Percentiles rank a stretch among this genome's conserved stretches.
Evolutionary conservation across 1,140 invertebrate species (phyloP).

Genomic region (Galleria mellonella): DNA sequence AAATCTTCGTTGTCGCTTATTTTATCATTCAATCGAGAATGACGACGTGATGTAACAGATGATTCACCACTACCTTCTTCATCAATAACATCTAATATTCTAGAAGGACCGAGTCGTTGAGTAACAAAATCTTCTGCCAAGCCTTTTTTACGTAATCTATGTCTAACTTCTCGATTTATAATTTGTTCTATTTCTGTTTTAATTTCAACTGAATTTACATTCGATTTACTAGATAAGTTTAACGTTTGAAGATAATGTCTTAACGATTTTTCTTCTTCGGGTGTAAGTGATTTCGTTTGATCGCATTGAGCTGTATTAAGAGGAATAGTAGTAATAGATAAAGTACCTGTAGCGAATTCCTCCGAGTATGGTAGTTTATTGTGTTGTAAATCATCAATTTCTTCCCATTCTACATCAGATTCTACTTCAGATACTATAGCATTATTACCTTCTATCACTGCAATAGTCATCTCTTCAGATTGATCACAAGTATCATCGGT

Average conservation of each 20-base stretch:
- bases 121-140: conserved; percentile 74
- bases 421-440: conserved; percentile 75
- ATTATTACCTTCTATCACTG: conserved; percentile 45
- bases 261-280: conserved; percentile 62
- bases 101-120: conserved; percentile 71
- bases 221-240: conserved; percentile 67
- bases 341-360: conserved; percentile 31
- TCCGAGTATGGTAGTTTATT: conserved; percentile 18
- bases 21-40: conserved; percentile 61
- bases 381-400: conserved; percentile 34
- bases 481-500: conserved; percentile 37
- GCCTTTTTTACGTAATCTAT: conserved; percentile 74
- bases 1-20: conserved; percentile 63
- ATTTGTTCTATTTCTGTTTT: conserved; percentile 60
- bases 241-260: conserved; percentile 76
- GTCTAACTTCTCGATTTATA: conserved; percentile 58
- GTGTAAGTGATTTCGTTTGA: conserved; percentile 46
- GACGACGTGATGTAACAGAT: conserved; percentile 59
- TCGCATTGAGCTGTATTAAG: conserved; percentile 51
- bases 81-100: conserved; percentile 80
- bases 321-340: conserved; percentile 48
- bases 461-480: conserved; percentile 28
- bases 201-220: conserved; percentile 40
- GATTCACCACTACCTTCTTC: conserved; percentile 79
- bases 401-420: conserved; percentile 74